These are phyloP conservation scores for Megaustenia siamemsis DNA, from an alignment of 2,888 invertebrate genomes.

Conservation along the genomic window DNA sequence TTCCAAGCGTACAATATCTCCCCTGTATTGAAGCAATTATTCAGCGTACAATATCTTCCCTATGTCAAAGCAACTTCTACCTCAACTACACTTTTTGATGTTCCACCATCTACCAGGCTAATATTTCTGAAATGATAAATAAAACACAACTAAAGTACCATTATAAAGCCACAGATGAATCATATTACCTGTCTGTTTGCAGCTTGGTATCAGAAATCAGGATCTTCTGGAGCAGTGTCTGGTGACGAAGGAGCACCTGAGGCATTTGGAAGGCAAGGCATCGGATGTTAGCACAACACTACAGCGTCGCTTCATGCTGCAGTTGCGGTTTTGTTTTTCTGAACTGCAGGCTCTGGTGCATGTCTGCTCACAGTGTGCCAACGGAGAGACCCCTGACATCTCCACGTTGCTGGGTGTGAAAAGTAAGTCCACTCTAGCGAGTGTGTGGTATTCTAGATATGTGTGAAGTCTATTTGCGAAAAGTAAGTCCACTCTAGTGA, in stretches of 20 bases:
- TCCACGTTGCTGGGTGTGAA: conserved; percentile 73
- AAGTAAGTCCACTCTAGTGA: conserved; percentile 61
- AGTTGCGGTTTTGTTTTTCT: conserved; percentile 73
- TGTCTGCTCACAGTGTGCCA: conserved; percentile 73
- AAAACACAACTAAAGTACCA: no score
- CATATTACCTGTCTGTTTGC: conserved; percentile 26
- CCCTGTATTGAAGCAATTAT: no score
- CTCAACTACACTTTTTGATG: no score
- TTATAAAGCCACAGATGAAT: no score
- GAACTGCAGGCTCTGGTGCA: conserved; percentile 75
- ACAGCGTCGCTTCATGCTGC: conserved; percentile 71
- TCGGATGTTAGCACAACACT: conserved; percentile 67
- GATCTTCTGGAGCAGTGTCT: conserved; percentile 74
- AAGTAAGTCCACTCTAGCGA: conserved; percentile 61
- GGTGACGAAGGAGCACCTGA: conserved; percentile 68
- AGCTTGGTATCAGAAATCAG: conserved; percentile 74
- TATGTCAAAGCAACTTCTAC: no score
- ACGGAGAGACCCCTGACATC: conserved; percentile 76
- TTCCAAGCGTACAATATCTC: no score
- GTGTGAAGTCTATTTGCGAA: conserved; percentile 53
- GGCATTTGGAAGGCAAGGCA: conserved; percentile 67
- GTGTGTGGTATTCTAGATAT: no score
- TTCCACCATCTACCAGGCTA: no score
- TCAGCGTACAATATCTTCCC: no score
- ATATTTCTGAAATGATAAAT: no score